phyloP scores from a whole-genome alignment of 2,888 invertebrate genomes.

The Amphipyra berbera region DNA sequence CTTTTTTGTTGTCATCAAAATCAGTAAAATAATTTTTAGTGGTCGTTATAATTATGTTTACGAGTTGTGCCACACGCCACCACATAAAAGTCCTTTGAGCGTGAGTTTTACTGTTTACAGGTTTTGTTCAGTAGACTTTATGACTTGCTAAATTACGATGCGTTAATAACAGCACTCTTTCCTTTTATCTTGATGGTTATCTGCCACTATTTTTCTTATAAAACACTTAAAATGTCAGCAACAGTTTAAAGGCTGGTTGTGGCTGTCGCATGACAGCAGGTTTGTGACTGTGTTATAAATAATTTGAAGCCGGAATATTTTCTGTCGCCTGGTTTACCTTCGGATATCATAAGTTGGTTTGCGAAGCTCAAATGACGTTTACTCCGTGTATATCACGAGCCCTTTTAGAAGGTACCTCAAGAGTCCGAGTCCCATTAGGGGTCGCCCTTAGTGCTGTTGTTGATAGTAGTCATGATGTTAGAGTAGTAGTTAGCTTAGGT shows the following conservation, averaged over 20 bases:
- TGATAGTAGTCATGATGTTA: too few relatives aligned
- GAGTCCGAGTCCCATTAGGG: too few relatives aligned
- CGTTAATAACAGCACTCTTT: constrained; percentile 40
- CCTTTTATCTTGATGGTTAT: constrained; percentile 43
- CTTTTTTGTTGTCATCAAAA: constrained; percentile 64
- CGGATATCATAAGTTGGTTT: too few relatives aligned
- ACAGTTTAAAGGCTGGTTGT: background rate
- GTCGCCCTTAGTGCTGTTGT: too few relatives aligned
- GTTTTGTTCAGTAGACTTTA: constrained; percentile 62
- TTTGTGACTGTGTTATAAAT: too few relatives aligned
- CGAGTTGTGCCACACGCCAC: constrained; percentile 68
- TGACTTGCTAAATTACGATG: constrained; percentile 55
- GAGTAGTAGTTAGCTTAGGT: too few relatives aligned
- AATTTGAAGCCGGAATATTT: too few relatives aligned
- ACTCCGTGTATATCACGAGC: too few relatives aligned
- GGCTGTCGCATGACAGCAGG: background rate
- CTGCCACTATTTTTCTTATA: constrained; percentile 14
- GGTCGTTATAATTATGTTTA: constrained; percentile 75
- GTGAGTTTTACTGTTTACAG: constrained; percentile 65
- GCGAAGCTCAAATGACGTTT: too few relatives aligned
- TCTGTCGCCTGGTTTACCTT: too few relatives aligned
- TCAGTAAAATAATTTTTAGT: constrained; percentile 68
- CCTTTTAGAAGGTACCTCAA: too few relatives aligned
- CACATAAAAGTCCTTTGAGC: constrained; percentile 67
- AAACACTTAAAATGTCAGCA: constrained; percentile 3